Evolutionary conservation across 2,888 invertebrate genomes (phyloP), one percentile per base, ranked within the genome.

Genomic region (Augochlorella aurata): DNA sequence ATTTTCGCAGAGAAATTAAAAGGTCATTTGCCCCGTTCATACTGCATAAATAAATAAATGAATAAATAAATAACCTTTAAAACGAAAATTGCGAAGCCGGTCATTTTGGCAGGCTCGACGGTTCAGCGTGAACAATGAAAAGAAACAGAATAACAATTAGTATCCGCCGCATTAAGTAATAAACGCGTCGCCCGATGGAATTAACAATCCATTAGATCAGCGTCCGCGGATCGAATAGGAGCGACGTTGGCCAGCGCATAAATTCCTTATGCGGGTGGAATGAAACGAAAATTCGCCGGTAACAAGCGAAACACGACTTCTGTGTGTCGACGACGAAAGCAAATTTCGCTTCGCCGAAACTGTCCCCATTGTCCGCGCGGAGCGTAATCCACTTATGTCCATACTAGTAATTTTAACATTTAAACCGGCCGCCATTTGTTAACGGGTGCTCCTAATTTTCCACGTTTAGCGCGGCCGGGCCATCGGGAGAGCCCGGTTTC

Each of bases 401-500:
- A 45, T 78, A 81, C 50, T 68, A 38, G 77, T 21, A 69, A 77
- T 78, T 78, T 78, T 69, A 83, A 73, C 75, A 80, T 82, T 81
- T 78, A 80, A 85, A 82, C 76, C 74, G 83, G 45, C 71, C 50
- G 71, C 70, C 75, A 83, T 82, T 78, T 81, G 82, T 78, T 81
- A 79, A 70, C 29, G 68, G 67, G 29, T 10, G 10, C 44, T 50
- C 24, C 70, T 69, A 63, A 63, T 77, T 74, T 82, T 75, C 72
- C 67, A 1, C 24, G 29, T 77, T 82, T 81, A 82, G 80, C 74
- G 67, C 9, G 38, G 49, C 65, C 72, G 63, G 24, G 66, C 18
- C 18, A 63, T 49, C 72, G 47, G 65, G 4, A n/a, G 14, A 63
- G 44, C 47, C 49, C 29, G 16, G 49, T 69, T 49, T 10, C 50